Base-by-base conservation (phyloP, 2,888 invertebrate species). In the Syrphus vitripennis region DNA sequence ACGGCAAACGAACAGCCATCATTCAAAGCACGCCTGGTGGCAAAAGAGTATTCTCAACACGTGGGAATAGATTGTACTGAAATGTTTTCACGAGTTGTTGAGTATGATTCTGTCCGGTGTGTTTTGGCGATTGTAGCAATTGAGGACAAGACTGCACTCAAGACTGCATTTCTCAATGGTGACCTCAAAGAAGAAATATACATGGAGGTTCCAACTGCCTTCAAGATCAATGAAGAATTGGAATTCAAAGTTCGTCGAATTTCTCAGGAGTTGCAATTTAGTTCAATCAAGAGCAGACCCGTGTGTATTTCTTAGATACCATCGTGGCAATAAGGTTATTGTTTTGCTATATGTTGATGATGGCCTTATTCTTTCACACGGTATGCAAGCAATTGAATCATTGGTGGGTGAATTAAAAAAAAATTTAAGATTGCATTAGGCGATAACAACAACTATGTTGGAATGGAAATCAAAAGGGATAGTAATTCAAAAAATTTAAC, bases 381-480 rank as follows among this genome's bases (percentile, higher is more conserved):
- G 4, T 24, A 61, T 24, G 24, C n/a, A 61, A 14, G 19, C 24
- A 61, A 61, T 61, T 2, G 24, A 61, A n/a, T 24, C 24, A 42
- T 40, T 61, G 21, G 61, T 42, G n/a, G 24, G 24, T 21, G 37
- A 40, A 14, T 40, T 42, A 40, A 40, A n/a, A 40, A 61, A 24
- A 40, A n/a, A 7, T 61, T 61, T 4, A 61, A 61, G 40, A 61
- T 61, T 9, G 42, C 61, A 3, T 42, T n/a, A 24, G 61, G 61
- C 1, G 19, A 45, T 10, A 45, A 10, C 3, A 45, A 45, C 3
- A 16, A 42, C 16, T 71, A 71, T 45, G 34, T 59, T 72, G 48
- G 72, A 61, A 34, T 61, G 34, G 72, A 72, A 59, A 72, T 48
- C 4, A 45, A 59, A 19, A 31, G 59, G 3, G 21, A 59, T 42